Evolutionary conservation across 2,113 vertebrate species (phyloP), one percentile per base, ranked within the genome.

Genomic region (Neotoma lepida): DNA sequence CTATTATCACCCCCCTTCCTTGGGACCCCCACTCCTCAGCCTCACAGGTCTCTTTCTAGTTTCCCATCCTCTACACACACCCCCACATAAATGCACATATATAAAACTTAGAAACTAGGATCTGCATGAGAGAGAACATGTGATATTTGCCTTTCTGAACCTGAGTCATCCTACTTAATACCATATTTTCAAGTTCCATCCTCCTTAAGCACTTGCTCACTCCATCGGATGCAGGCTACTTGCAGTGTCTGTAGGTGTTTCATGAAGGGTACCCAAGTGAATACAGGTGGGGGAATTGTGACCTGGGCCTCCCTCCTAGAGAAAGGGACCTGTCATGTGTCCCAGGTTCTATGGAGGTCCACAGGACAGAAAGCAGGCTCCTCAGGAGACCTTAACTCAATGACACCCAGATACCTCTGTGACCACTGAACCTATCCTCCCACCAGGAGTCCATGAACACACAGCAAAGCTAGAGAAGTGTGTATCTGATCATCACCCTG

Each of bases 221-320:
- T 51, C 35, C 15, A 28, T 26, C 6, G 12, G 24, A 30, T 41
- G 8, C 22, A 54, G 49, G 49, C 49, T n/a, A 9, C 66, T 54
- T 26, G 14, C 17, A 12, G 49, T 56, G 7, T 17, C 33, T n/a
- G 13, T 1, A 35, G 41, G 35, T 46, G 9, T 66, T 28, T 18
- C 7, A n/a, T n/a, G 54, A 41, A 73, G 20, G 28, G 30, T 80
- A 64, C 49, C 0, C 1, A 44, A n/a, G 58, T 78, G 3, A 44
- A 41, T 14, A 3, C 0, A 2, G 44, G 4, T 2, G 22, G 63
- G 54, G 51, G 18, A 51, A 6, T 1, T 4, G 22, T 35, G 1
- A 78, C 14, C 33, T 8, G 4, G 20, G 17, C 18, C 58, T 87
- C 30, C n/a, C 4, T 46, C 14, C 0, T 28, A 51, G 14, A 66